Conservation (phyloP, 2,888 invertebrate genomes). For the Lymantria monacha region DNA sequence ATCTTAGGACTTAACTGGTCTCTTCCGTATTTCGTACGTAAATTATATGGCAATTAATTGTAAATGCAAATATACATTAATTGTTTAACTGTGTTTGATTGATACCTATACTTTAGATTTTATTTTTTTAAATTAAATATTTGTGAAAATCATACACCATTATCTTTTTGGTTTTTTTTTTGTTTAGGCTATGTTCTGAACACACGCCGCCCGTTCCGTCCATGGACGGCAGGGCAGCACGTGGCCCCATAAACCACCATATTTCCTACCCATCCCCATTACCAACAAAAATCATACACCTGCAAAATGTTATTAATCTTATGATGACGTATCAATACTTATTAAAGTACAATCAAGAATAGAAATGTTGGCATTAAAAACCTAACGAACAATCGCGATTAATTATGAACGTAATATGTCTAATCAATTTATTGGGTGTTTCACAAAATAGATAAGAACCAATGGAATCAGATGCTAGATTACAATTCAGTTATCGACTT, state of each 20-base stretch:
- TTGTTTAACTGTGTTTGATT: constrained; percentile 10
- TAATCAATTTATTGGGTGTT: constrained; percentile 25
- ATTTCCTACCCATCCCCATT: too few species aligned
- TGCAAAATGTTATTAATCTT: too few species aligned
- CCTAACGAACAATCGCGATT: not conserved
- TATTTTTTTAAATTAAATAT: too few species aligned
- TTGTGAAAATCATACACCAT: too few species aligned
- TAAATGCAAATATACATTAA: constrained; percentile 21
- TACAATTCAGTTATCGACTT: constrained; percentile 67
- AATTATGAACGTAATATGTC: not conserved
- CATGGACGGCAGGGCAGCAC: too few species aligned
- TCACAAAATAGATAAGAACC: constrained; percentile 47
- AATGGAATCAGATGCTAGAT: constrained; percentile 67
- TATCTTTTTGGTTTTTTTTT: too few species aligned
- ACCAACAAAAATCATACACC: too few species aligned
- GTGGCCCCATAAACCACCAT: too few species aligned
- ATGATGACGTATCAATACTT: not conserved
- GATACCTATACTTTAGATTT: too few species aligned
- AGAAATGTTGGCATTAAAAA: not conserved
- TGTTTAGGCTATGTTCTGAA: too few species aligned
- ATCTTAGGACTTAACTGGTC: constrained; percentile 21
- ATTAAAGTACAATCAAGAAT: not conserved
- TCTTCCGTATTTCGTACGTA: constrained; percentile 26
- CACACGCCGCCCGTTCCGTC: too few species aligned
- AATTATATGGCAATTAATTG: constrained; percentile 13